These are phyloP conservation scores for Nasonia vitripennis DNA, from an alignment of 1,140 invertebrate species.

Conservation along the genomic window DNA sequence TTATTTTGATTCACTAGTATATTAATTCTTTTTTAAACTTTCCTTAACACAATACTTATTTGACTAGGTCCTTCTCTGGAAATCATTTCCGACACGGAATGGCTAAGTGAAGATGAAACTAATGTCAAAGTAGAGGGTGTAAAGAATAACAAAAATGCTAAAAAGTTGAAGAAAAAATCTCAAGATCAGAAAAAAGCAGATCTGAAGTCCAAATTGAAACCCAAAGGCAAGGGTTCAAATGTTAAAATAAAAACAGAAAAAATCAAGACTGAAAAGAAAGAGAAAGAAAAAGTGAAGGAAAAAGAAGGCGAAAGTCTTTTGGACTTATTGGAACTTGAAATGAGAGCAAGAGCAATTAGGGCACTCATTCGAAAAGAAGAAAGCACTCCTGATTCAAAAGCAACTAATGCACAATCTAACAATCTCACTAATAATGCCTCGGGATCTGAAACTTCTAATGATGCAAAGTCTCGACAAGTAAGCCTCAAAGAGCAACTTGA, in stretches of 20 bases:
- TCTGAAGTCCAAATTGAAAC: constrained; percentile 54
- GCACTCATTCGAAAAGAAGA: constrained; percentile 75
- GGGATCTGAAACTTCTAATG: constrained; percentile 47
- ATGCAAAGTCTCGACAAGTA: constrained; percentile 54
- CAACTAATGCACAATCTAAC: neutral
- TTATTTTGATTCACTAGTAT: constrained; percentile 18
- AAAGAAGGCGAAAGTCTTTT: constrained; percentile 75
- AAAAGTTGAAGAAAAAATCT: constrained; percentile 51
- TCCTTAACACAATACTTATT: constrained; percentile 5
- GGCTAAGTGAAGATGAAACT: constrained; percentile 64
- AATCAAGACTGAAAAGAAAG: constrained; percentile 58
- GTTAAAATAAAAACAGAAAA: constrained; percentile 56
- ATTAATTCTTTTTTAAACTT: neutral
- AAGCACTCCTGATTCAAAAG: constrained; percentile 53
- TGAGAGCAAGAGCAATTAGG: constrained; percentile 76
- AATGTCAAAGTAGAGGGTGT: constrained; percentile 59
- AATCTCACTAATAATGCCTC: constrained; percentile 41
- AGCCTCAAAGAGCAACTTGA: constrained; percentile 60
- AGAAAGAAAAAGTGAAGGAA: constrained; percentile 58
- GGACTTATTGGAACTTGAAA: constrained; percentile 76
- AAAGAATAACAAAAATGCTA: constrained; percentile 56
- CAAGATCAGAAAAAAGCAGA: constrained; percentile 60
- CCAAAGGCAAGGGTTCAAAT: constrained; percentile 51
- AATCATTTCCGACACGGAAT: constrained; percentile 73
- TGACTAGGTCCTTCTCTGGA: constrained; percentile 69